Evolutionary conservation across 2,888 invertebrate genomes (phyloP).

Genomic region (Tromatobia lineatoria): DNA sequence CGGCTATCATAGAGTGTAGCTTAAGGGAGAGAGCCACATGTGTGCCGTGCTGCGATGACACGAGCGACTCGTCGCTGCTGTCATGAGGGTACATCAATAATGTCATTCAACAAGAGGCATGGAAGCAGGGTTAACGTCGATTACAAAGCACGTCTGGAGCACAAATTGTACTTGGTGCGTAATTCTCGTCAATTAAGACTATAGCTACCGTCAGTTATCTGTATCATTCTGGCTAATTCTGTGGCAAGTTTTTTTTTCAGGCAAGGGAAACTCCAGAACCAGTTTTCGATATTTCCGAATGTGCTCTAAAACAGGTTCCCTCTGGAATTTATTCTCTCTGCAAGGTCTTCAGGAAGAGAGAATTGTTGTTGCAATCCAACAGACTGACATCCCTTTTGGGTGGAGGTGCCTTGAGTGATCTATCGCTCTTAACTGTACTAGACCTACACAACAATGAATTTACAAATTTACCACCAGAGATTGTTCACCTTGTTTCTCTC

Average conservation of each 20-base stretch:
- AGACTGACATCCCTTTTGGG: conserved; percentile 89
- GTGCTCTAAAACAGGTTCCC: conserved; percentile 91
- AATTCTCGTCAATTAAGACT: conserved; percentile 65
- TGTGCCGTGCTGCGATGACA: conserved; percentile 61
- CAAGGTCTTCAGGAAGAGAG: conserved; percentile 93
- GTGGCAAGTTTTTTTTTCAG: conserved; percentile 82
- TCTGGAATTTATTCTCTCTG: conserved; percentile 93
- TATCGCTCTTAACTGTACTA: conserved; percentile 89
- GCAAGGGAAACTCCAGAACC: conserved; percentile 93
- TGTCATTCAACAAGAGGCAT: conserved; percentile 81
- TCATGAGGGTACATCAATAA: conserved; percentile 79
- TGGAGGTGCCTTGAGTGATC: conserved; percentile 91
- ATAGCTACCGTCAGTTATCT: conserved; percentile 9
- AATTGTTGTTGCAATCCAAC: conserved; percentile 89
- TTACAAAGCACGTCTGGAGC: conserved; percentile 88
- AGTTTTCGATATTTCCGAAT: conserved; percentile 92
- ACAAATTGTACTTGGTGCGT: conserved; percentile 88
- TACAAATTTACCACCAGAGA: conserved; percentile 88
- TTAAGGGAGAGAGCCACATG: conserved; percentile 31
- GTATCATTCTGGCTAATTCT: not conserved
- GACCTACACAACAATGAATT: conserved; percentile 90
- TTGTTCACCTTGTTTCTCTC: conserved; percentile 89
- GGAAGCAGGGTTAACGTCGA: conserved; percentile 84
- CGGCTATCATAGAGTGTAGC: conserved; percentile 1
- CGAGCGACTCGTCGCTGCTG: conserved; percentile 74